Evolutionary conservation across 1,140 invertebrate genomes (phyloP).

Genomic region (Neocloeon triangulifer): DNA sequence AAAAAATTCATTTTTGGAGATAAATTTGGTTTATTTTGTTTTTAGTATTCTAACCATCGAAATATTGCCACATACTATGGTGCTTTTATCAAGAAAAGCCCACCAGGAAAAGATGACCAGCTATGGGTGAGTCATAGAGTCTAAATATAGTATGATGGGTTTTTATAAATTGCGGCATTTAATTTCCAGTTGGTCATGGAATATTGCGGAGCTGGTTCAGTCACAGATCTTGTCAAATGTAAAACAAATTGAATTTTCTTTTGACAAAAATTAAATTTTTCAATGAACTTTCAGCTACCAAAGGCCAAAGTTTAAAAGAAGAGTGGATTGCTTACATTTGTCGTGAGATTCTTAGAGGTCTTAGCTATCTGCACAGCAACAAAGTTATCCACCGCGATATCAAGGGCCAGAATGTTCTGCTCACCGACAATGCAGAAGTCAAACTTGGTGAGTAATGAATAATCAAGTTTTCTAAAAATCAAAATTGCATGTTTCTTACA

Average conservation of each 20-base stretch:
- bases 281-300: slow-evolving; percentile 39
- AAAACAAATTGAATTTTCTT: slow-evolving; percentile 10
- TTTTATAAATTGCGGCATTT: slow-evolving; percentile 1
- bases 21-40: slow-evolving; percentile 8
- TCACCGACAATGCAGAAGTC: slow-evolving; percentile 98
- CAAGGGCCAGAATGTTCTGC: slow-evolving; percentile 97
- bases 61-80: slow-evolving; percentile 99
- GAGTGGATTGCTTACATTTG: slow-evolving; percentile 99
- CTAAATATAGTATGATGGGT: background rate
- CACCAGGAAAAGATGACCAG: slow-evolving; percentile 97
- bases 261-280: slow-evolving; percentile 5
- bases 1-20: background rate
- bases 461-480: no score
- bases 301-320: slow-evolving; percentile 93
- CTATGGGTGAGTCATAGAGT: slow-evolving; percentile 47
- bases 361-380: slow-evolving; percentile 93
- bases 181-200: slow-evolving; percentile 80
- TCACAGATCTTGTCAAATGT: slow-evolving; percentile 97
- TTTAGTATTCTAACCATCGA: slow-evolving; percentile 90
- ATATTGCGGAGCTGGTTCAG: slow-evolving; percentile 97
- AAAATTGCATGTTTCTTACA: no score
- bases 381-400: slow-evolving; percentile 99
- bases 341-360: slow-evolving; percentile 85
- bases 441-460: slow-evolving; percentile 89
- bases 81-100: slow-evolving; percentile 98